Evolutionary conservation across 2,797 vertebrate species (phyloP).

Genomic region (Neosilurus mollespiculum): DNA sequence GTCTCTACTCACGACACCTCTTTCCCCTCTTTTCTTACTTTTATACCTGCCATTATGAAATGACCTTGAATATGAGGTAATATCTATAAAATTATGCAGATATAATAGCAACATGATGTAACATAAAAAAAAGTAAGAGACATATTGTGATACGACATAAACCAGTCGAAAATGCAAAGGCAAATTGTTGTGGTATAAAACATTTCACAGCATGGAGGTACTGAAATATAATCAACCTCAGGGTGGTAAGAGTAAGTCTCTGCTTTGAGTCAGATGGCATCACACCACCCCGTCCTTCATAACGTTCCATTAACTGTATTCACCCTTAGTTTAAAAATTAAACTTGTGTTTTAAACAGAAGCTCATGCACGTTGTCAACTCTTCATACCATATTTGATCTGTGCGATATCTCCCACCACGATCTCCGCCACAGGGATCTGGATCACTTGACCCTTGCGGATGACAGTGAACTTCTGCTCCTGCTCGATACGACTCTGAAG

Average conservation of each 20-base stretch:
- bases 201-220: neutral
- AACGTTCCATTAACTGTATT: neutral
- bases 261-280: neutral
- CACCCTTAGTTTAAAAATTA: neutral
- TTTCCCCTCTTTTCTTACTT: neutral
- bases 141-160: neutral
- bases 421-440: constrained; percentile 95
- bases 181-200: neutral
- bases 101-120: no score
- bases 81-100: neutral
- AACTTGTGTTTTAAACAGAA: neutral
- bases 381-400: constrained; percentile 92
- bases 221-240: neutral
- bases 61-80: neutral
- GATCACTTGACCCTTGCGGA: constrained; percentile 95
- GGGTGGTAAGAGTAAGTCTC: neutral
- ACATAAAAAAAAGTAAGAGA: neutral
- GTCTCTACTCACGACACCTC: no score
- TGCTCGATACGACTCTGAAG: constrained; percentile 96
- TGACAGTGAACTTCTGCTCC: constrained; percentile 95
- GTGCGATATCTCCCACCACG: constrained; percentile 94
- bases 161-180: neutral
- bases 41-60: neutral
- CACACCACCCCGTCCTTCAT: no score
- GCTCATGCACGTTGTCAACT: no score